Conservation (phyloP, 2,797 vertebrate species). For the Acanthurus leucopareius region DNA sequence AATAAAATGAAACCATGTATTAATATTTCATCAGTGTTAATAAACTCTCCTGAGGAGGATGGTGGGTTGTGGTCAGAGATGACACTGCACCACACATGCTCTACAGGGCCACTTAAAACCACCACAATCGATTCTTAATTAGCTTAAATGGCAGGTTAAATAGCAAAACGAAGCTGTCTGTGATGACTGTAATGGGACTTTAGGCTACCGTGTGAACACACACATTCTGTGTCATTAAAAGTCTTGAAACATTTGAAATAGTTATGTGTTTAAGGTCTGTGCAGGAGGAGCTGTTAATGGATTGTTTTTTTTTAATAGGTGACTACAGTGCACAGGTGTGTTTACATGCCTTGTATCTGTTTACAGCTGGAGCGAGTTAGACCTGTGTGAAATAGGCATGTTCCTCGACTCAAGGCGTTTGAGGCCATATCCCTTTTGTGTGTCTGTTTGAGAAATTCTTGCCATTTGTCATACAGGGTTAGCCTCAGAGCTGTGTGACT, state of each 20-base stretch:
- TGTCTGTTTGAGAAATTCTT: conserved; percentile 39
- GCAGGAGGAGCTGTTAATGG: not conserved
- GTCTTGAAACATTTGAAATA: not conserved
- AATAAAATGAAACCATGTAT: not conserved
- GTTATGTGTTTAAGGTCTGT: not conserved
- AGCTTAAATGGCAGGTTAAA: not conserved
- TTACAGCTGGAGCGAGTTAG: not conserved
- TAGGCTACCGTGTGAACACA: not conserved
- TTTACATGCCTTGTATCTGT: conserved; percentile 10
- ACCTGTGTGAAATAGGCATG: conserved; percentile 30
- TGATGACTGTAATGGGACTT: not conserved
- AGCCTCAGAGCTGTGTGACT: conserved; percentile 11
- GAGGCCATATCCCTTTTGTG: not conserved
- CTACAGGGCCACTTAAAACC: not conserved
- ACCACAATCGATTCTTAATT: not conserved
- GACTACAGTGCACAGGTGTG: not conserved
- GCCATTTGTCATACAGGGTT: conserved; percentile 47
- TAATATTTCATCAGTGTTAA: not conserved
- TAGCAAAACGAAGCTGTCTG: not conserved
- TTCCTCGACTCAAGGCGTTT: not conserved
- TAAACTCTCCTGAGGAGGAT: not conserved
- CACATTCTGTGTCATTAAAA: too few species aligned
- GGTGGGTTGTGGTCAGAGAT: not conserved
- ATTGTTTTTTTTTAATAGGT: not conserved
- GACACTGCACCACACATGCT: not conserved